These are phyloP conservation scores for Pyrrhia umbra DNA, from an alignment of 2,888 invertebrate genomes.

Conservation along the genomic window DNA sequence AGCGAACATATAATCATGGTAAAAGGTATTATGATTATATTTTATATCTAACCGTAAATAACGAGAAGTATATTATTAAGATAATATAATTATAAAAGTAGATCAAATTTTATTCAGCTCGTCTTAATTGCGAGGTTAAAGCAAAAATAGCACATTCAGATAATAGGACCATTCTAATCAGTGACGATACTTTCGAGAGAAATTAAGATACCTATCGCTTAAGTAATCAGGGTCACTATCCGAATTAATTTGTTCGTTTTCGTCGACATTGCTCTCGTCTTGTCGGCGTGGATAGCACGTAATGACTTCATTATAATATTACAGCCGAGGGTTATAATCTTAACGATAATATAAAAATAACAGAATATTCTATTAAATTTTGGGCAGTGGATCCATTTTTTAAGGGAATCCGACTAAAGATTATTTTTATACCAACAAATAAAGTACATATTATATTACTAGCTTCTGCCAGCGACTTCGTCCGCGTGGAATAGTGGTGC, in stretches of 20 bases:
- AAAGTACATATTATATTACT: too few species aligned
- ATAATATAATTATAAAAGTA: not conserved
- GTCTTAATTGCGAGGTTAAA: not conserved
- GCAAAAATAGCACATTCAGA: not conserved
- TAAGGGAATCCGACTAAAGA: not conserved
- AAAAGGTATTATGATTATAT: too few species aligned
- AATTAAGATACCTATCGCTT: slow-evolving; percentile 19
- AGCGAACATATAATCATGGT: too few species aligned
- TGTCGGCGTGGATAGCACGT: not conserved
- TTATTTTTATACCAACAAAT: too few species aligned
- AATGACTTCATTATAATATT: slow-evolving; percentile 1
- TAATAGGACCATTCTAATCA: slow-evolving; percentile 15
- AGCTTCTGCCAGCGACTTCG: too few species aligned
- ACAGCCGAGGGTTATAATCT: not conserved
- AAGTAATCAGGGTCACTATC: slow-evolving; percentile 19
- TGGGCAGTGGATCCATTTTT: not conserved
- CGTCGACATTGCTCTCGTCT: slow-evolving; percentile 12
- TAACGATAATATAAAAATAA: not conserved
- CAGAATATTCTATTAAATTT: not conserved
- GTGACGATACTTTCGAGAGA: not conserved
- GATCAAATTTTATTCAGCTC: not conserved
- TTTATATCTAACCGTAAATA: too few species aligned
- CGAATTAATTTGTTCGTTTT: slow-evolving; percentile 9
- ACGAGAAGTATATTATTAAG: too few species aligned
- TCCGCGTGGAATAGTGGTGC: too few species aligned